A percentile compares a stretch with the other conserved stretches of the same genome.
Evolutionary conservation across 2,888 invertebrate species (phyloP).

Genomic region (Bhutanitis thaidina): DNA sequence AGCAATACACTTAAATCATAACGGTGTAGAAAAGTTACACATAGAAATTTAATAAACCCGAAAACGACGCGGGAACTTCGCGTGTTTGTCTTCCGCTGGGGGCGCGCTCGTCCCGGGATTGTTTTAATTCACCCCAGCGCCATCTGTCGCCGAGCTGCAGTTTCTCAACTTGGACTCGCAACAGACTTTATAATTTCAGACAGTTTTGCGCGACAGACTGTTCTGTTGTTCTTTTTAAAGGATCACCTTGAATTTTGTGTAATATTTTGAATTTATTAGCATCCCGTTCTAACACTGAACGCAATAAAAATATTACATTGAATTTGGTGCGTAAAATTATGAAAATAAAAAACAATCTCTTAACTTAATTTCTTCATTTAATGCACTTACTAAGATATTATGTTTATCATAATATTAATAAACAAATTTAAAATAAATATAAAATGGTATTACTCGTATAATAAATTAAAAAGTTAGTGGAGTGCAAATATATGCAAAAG

Average conservation of each 20-base stretch:
- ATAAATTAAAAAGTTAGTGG: too few relatives aligned
- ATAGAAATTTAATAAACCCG: constrained; percentile 53
- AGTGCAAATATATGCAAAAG: too few relatives aligned
- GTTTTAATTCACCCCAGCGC: constrained; percentile 45
- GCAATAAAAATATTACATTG: too few relatives aligned
- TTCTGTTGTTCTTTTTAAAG: constrained; percentile 19
- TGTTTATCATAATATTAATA: too few relatives aligned
- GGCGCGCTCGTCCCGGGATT: constrained; percentile 30
- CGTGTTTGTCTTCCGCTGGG: constrained; percentile 52
- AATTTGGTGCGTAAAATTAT: too few relatives aligned
- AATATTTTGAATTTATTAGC: constrained; percentile 14
- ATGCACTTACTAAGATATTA: too few relatives aligned
- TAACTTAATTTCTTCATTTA: too few relatives aligned
- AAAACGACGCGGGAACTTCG: constrained; percentile 49
- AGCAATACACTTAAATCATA: constrained; percentile 10
- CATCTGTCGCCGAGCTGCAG: constrained; percentile 50
- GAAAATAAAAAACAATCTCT: too few relatives aligned
- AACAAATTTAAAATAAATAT: too few relatives aligned
- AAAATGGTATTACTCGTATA: too few relatives aligned
- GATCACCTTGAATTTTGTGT: constrained; percentile 17
- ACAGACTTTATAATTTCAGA: constrained; percentile 51
- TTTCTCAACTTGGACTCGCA: constrained; percentile 41
- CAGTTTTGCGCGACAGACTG: constrained; percentile 26
- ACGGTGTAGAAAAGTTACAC: constrained; percentile 36
- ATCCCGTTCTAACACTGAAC: not conserved